Evolutionary conservation across 2,888 invertebrate species (phyloP), one percentile per base, ranked within the genome.

Genomic region (Notodonta dromedarius): DNA sequence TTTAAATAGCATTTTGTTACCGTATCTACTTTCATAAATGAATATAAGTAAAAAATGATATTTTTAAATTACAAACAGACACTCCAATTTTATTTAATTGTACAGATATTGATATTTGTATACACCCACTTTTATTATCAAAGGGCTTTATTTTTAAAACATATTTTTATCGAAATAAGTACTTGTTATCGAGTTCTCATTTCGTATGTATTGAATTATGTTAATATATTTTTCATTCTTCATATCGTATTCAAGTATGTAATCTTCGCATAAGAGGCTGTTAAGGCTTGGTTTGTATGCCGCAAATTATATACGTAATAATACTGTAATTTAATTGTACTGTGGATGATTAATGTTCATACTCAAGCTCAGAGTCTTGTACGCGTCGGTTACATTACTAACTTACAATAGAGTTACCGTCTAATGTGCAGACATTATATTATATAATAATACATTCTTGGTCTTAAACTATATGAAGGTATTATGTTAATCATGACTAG

Each of bases 261-360:
- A 24, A 9, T 32, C 2, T 52, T 52, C 6, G 4, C 13, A 11
- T 8, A 4, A 53, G 16, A 16, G 9, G 53, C 35, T 12, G 24
- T 53, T 35, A 35, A 2, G 53, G 35, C 35, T 53, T 4, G 35
- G 35, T 35, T 53, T 53, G 39, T 39, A 14, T 54, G 39, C 39
- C 54, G 54, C n/a, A 39, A 54, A 54, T 54, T 40, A 54, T 54
- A 54, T 39, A 14, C 54, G n/a, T 39, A 54, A 54, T 54, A 39
- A n/a, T n/a, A n/a, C n/a, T n/a, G n/a, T n/a, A n/a, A 54, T 54
- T 54, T 54, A 54, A 54, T 54, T 54, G 54, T 54, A 54, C 54
- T 54, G n/a, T 8, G 54, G 54, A 54, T 54, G 54, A 54, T 54
- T 54, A 54, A 54, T 54, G 54, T n/a, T 24, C 9, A 12, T 14